Evolutionary conservation across 2,797 vertebrate genomes (phyloP), one percentile per base, ranked within the genome.

Genomic region (Pseudochaenichthys georgianus): DNA sequence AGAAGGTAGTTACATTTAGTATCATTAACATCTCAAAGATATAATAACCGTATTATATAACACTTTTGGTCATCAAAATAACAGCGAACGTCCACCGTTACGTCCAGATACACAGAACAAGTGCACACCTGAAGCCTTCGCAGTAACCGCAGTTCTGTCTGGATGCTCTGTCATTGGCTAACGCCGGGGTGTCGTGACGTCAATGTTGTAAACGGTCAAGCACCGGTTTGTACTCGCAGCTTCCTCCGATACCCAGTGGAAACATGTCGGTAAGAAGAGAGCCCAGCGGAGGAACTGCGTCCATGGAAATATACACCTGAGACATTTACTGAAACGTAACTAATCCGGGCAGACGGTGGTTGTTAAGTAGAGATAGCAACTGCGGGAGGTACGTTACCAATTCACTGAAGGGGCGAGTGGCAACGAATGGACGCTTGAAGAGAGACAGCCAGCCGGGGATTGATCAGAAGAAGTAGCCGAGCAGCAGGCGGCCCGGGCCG

Each of bases 191-290:
- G 19, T 28, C n/a, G 31, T 91, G 85, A 89, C 90, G 87, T 89
- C 69, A 72, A 0, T 34, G 10, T 73, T 13, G 87, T 86, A 71
- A 82, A 83, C 19, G 0, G 8, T 9, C 8, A 59, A 47, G 51
- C 4, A 64, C 87, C 86, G 87, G 88, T 87, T 89, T 90, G 90
- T 87, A 63, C 74, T 81, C 74, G 64, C 38, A 41, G 66, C 73
- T 66, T 54, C 19, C 53, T 75, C 54, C 46, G 77, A 52, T 52
- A 16, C n/a, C 53, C 19, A 17, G 65, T 59, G 82, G 72, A 85
- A 93, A 87, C 85, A 93, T 94, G 93, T 91, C 80, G 87, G 84
- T 53, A 16, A 85, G 75, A 57, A 83, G 85, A 65, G 82, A 84
- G 12, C 83, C 73, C 2, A 64, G 78, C 64, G 88, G 90, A 78